Evolutionary conservation across 2,797 vertebrate genomes (phyloP).

Genomic region (Prionace glauca): DNA sequence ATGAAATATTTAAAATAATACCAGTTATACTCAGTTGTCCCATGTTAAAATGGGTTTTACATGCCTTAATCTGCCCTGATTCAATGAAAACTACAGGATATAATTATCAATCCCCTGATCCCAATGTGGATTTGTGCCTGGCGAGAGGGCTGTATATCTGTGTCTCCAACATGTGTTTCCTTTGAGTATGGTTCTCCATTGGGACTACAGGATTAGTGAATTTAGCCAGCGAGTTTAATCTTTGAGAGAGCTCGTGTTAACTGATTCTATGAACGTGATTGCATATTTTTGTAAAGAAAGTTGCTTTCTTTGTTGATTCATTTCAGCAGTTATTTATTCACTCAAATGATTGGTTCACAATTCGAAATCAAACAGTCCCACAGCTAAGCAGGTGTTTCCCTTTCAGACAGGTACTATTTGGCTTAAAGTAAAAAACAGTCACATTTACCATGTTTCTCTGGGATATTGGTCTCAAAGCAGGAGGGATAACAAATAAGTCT

Average conservation of each 20-base stretch:
- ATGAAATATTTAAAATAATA: not conserved
- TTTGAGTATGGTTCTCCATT: not conserved
- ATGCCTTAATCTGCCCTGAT: not conserved
- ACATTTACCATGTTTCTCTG: not conserved
- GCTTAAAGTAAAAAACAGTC: not conserved
- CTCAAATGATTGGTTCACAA: not conserved
- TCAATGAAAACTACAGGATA: not conserved
- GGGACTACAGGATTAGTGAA: not conserved
- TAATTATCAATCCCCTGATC: not conserved
- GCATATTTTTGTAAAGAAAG: not conserved
- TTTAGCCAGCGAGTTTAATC: not conserved
- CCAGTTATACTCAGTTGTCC: not conserved
- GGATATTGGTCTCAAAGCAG: not conserved
- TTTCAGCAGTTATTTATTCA: not conserved
- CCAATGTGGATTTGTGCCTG: not conserved
- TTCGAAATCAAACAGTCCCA: not conserved
- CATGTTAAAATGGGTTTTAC: not conserved
- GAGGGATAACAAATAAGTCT: conserved; percentile 62
- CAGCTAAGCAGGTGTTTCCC: not conserved
- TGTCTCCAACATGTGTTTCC: not conserved
- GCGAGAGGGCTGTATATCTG: not conserved
- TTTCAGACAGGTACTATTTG: not conserved
- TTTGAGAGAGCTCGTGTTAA: not conserved
- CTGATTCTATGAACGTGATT: not conserved
- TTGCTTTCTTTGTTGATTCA: not conserved